Conservation (phyloP, 2,113 vertebrate genomes). For the Xiphophorus hellerii region DNA sequence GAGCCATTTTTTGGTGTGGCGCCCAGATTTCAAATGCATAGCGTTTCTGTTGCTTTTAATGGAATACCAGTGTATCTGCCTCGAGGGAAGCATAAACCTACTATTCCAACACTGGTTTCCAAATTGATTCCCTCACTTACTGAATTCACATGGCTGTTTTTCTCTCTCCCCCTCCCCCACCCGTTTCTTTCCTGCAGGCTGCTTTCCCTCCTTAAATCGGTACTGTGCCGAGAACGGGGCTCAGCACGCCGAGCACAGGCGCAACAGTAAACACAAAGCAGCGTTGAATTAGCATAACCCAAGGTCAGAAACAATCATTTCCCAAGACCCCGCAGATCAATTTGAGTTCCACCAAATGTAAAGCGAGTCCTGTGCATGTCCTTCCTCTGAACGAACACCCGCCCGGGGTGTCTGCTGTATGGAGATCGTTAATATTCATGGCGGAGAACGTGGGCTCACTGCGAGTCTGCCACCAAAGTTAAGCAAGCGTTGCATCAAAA, state of each 20-base stretch:
- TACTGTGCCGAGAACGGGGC: conserved; percentile 1
- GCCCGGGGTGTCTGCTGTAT: conserved; percentile 51
- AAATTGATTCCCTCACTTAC: conserved; percentile 57
- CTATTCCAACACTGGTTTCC: conserved; percentile 52
- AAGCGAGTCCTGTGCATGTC: conserved; percentile 28
- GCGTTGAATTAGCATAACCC: conserved; percentile 63
- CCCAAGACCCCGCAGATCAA: conserved; percentile 49
- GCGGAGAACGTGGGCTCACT: conserved; percentile 36
- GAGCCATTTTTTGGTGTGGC: conserved; percentile 37
- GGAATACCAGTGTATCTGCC: conserved; percentile 61
- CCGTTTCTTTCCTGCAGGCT: conserved; percentile 19
- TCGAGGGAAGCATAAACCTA: conserved; percentile 60
- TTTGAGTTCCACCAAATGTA: conserved; percentile 46
- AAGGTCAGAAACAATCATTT: conserved; percentile 62
- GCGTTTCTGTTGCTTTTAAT: conserved; percentile 66
- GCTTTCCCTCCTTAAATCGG: conserved; percentile 28
- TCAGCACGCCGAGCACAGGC: conserved; percentile 10
- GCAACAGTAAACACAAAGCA: conserved; percentile 58
- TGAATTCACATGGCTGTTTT: conserved; percentile 41
- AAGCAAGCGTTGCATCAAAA: conserved; percentile 63
- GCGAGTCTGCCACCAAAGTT: conserved; percentile 32
- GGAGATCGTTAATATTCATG: conserved; percentile 67
- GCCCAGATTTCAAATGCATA: conserved; percentile 69
- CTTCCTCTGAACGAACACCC: conserved; percentile 34
- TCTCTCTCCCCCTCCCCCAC: not conserved